Conservation (phyloP, 2,888 invertebrate genomes). For the Morpho achilles region DNA sequence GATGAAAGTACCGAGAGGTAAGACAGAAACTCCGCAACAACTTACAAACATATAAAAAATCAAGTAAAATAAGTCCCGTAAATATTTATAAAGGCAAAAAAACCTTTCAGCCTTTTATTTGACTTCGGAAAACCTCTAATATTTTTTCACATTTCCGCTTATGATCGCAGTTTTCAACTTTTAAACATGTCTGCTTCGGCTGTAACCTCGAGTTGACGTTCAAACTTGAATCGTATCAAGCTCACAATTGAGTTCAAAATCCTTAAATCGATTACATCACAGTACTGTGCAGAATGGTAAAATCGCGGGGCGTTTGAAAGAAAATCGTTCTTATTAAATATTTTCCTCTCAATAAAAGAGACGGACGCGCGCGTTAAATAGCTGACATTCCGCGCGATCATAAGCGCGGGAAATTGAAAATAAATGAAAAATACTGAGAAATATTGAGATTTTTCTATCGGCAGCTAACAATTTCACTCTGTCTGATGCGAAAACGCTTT, state of each 20-base stretch:
- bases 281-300: constrained; percentile 30
- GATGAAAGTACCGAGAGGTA: too few species aligned
- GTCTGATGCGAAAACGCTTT: constrained; percentile 23
- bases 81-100: not conserved
- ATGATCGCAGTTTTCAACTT: constrained; percentile 12
- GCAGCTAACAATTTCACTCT: constrained; percentile 21
- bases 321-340: constrained; percentile 57
- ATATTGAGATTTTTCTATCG: constrained; percentile 31
- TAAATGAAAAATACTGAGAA: constrained; percentile 46
- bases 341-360: constrained; percentile 51
- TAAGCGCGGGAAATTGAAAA: constrained; percentile 47
- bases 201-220: not conserved
- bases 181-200: constrained; percentile 14
- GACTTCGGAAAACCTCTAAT: constrained; percentile 7
- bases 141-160: constrained; percentile 14
- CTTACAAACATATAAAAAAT: too few species aligned
- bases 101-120: constrained; percentile 8
- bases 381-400: constrained; percentile 41
- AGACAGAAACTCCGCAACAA: too few species aligned
- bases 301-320: constrained; percentile 41
- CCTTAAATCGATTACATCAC: not conserved
- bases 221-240: not conserved
- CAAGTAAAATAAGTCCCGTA: not conserved
- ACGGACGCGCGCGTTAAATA: constrained; percentile 42
- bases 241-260: not conserved